These are phyloP conservation scores for Larimichthys crocea DNA, from an alignment of 2,113 vertebrate genomes.

Conservation along the genomic window DNA sequence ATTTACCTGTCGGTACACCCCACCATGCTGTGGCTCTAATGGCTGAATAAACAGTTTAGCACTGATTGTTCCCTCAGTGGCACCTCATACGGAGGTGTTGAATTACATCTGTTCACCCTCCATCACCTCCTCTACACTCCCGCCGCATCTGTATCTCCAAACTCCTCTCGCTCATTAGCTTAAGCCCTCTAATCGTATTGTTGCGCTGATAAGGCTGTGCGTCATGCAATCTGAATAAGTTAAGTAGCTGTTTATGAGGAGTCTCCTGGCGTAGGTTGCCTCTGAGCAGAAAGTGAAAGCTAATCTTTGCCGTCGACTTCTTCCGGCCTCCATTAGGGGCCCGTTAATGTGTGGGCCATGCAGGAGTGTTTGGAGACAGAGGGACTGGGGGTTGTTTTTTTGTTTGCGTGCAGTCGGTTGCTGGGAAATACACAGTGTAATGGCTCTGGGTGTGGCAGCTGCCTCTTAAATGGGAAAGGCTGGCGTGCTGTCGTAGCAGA, in stretches of 20 bases:
- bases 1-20: conserved; percentile 33
- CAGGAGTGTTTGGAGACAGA: conserved; percentile 60
- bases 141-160: conserved; percentile 28
- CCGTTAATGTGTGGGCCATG: conserved; percentile 54
- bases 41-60: conserved; percentile 74
- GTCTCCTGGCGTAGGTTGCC: conserved; percentile 24
- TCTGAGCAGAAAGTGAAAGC: conserved; percentile 50
- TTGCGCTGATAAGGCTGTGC: conserved; percentile 35
- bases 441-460: conserved; percentile 74
- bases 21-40: conserved; percentile 51
- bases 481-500: conserved; percentile 34
- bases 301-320: conserved; percentile 42
- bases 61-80: conserved; percentile 69
- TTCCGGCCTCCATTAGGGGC: conserved; percentile 72
- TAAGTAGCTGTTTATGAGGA: conserved; percentile 42
- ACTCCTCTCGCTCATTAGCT: conserved; percentile 51
- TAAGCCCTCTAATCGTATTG: conserved; percentile 55
- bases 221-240: conserved; percentile 36
- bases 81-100: conserved; percentile 67
- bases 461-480: conserved; percentile 53
- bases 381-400: conserved; percentile 65
- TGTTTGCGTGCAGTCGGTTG: conserved; percentile 62
- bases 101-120: conserved; percentile 66
- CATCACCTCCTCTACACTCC: conserved; percentile 29
- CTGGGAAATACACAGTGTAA: conserved; percentile 69